Evolutionary conservation across 2,113 vertebrate species (phyloP), one percentile per base, ranked within the genome.

Genomic region (Otolemur garnettii): DNA sequence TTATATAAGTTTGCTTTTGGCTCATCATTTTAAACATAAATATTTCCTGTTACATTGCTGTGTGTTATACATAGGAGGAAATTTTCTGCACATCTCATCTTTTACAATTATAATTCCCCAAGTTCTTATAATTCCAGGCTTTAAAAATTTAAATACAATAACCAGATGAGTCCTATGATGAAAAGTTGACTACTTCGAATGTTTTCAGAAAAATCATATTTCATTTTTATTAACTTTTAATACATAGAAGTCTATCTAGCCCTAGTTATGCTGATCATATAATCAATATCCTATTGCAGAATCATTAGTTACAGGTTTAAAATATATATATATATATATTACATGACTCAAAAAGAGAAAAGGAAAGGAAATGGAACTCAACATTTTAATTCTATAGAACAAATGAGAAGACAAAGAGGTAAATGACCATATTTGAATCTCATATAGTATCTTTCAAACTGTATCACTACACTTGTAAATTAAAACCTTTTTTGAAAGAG

Each of bases 401-500:
- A 92, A 94, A 94, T 30, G 72, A 72, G 11, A 85, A 94, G 87
- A 92, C 24, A 66, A 75, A 97, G 96, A 97, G 62, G 93, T n/a
- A 85, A 94, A n/a, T 96, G 96, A 74, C 6, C 28, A 94, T 57
- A 83, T 42, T 80, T 35, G 91, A 97, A 97, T 7, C 0, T 82
- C 79, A 72, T 92, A 83, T 0, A 94, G 78, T 45, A 94, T 98
- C 95, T 98, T 98, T 98, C 93, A 97, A 98, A 98, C 98, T 98
- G 97, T 95, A 98, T 97, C 96, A 97, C 95, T 98, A 95, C 86
- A 98, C 96, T 97, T 98, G 96, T 98, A 98, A 99, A 98, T 98
- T 97, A 98, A 98, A 98, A 98, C 98, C 97, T 98, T 98, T 97
- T 97, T 98, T 98, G 98, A 98, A 99, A 99, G 98, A 95, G 96